Conservation (phyloP, 2,113 vertebrate species). For the Pavo muticus region DNA sequence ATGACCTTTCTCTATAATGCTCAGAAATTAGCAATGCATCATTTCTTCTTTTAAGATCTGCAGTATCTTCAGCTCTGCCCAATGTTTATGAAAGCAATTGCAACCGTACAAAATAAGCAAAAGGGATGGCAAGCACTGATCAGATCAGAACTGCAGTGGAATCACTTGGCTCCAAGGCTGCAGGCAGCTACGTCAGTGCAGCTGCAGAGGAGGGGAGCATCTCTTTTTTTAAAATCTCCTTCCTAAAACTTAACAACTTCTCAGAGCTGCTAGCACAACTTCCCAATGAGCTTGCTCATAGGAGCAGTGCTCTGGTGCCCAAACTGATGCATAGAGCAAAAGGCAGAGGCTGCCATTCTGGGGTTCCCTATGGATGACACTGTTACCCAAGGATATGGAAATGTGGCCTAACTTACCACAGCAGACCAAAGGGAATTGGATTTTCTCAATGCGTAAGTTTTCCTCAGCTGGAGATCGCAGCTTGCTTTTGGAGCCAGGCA, state of each 20-base stretch:
- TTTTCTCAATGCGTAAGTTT: conserved; percentile 18
- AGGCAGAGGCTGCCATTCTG: background rate
- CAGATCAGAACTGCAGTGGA: background rate
- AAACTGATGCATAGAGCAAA: background rate
- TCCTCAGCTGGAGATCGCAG: background rate
- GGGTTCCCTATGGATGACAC: background rate
- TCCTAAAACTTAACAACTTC: background rate
- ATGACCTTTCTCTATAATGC: background rate
- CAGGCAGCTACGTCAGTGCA: background rate
- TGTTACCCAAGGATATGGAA: background rate
- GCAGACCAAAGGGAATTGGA: background rate
- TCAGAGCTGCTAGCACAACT: background rate
- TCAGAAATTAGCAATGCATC: conserved; percentile 38
- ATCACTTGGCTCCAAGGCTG: background rate
- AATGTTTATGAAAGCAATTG: conserved; percentile 2
- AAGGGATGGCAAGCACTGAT: background rate
- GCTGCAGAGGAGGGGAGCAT: background rate
- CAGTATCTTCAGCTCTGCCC: conserved; percentile 13
- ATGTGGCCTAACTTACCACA: background rate
- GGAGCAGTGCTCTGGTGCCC: background rate
- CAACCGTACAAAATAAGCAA: conserved; percentile 31
- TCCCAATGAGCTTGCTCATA: background rate
- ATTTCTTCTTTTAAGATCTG: conserved; percentile 23
- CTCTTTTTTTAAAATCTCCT: background rate
- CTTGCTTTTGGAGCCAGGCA: conserved; percentile 35